phyloP scores from a whole-genome alignment of 2,888 invertebrate species.

The Venusia cambrica region DNA sequence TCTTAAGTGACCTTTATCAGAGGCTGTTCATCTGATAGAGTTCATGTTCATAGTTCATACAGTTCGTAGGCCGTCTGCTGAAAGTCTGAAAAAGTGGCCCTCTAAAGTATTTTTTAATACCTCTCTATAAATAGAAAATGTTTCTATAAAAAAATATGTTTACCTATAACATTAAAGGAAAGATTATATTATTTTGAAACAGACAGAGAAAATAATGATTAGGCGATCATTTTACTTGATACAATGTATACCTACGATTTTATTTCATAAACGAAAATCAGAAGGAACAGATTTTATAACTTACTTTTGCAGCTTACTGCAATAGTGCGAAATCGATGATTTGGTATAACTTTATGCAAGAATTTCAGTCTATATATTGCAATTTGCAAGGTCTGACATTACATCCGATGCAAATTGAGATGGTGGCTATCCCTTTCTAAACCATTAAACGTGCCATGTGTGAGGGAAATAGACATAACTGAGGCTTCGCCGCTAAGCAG shows the following conservation, averaged over 20 bases:
- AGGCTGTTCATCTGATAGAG: conserved; percentile 41
- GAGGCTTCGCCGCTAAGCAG: conserved; percentile 61
- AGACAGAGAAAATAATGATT: too few species aligned
- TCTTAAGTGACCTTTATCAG: conserved; percentile 42
- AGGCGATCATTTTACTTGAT: too few species aligned
- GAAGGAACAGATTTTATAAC: too few species aligned
- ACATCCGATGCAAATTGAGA: conserved; percentile 53
- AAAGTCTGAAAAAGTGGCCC: conserved; percentile 47
- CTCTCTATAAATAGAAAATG: too few species aligned
- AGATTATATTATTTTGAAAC: too few species aligned
- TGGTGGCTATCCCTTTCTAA: conserved; percentile 47
- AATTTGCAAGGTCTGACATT: conserved; percentile 49
- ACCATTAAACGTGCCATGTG: conserved; percentile 34
- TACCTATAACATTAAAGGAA: too few species aligned
- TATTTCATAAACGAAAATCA: too few species aligned
- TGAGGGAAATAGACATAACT: conserved; percentile 54
- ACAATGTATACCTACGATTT: too few species aligned
- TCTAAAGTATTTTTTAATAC: conserved; percentile 31
- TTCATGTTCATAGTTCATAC: too few species aligned
- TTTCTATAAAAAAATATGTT: too few species aligned
- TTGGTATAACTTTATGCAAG: conserved; percentile 8
- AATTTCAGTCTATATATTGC: conserved; percentile 15
- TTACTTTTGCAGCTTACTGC: too few species aligned
- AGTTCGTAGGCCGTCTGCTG: conserved; percentile 39
- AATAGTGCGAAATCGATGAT: conserved; percentile 7